Base-by-base conservation (phyloP, 2,113 vertebrate genomes). In the Mormyrus lacerda region DNA sequence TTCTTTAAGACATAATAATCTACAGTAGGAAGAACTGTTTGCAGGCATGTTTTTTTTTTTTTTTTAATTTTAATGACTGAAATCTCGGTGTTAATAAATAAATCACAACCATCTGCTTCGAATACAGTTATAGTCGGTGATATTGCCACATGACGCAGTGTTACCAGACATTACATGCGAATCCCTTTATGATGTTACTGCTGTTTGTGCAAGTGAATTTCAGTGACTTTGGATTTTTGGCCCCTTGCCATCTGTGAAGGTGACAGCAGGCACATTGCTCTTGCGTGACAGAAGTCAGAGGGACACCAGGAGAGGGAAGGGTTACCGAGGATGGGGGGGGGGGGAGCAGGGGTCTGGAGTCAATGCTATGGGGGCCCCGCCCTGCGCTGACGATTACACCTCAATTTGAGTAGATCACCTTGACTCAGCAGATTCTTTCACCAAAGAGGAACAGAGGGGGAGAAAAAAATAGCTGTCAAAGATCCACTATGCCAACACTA, bases 351-450 rank as follows among this genome's bases (percentile, higher is more conserved):
- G 94, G 94, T 94, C 91, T 95, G 93, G 95, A 95, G 94, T 96
- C 94, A 94, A 91, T 92, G 91, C 93, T 94, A 93, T 93, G 94
- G 94, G 95, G 93, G 94, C 93, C 94, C 94, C 93, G 93, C 92
- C 92, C 93, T 88, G 93, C 93, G 92, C 91, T 94, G 92, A 92
- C 94, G 92, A 92, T 92, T 95, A 95, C 94, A 96, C 96, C 96
- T 96, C 96, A 95, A 95, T 95, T 95, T 96, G 95, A 90, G 94
- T 95, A 93, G 92, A 97, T 97, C 95, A 96, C 94, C 95, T 97
- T 98, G 97, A 98, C 97, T 99, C 97, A 98, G 98, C 98, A 98
- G 94, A 97, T 97, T 96, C 95, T 92, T 94, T 95, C 93, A 92
- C 95, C 94, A 93, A 92, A 94, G 95, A 95, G 95, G 96, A 95